phyloP scores from a whole-genome alignment of 2,797 vertebrate species.

The Merluccius polli region DNA sequence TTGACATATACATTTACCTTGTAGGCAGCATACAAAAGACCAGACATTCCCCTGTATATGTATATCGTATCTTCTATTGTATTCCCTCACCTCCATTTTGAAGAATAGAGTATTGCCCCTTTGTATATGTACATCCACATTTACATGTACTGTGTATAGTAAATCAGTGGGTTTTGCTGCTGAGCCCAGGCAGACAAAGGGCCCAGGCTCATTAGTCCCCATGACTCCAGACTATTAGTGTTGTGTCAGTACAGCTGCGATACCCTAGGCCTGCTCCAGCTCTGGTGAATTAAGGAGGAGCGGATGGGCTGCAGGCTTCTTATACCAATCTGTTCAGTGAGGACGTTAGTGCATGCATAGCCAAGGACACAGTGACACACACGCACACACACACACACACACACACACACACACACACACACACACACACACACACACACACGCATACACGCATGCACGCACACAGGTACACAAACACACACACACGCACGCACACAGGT shows the following conservation, averaged over 20 bases:
- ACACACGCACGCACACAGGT: background rate
- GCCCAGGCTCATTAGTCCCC: constrained; percentile 15
- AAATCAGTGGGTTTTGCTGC: no score
- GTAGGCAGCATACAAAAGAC: background rate
- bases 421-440: constrained; percentile 15
- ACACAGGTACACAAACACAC: background rate
- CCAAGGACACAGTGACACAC: constrained; percentile 2
- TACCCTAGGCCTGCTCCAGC: constrained; percentile 32
- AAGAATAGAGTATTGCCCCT: no score
- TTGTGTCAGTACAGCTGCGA: constrained; percentile 16
- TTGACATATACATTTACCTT: background rate
- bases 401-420: constrained; percentile 6
- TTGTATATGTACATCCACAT: no score
- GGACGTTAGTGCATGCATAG: constrained; percentile 9
- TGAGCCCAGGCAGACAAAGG: no score
- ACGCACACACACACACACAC: background rate
- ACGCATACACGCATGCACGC: background rate
- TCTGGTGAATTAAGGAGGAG: constrained; percentile 31
- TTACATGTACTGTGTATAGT: no score
- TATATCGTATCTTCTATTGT: background rate
- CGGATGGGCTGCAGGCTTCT: constrained; percentile 15
- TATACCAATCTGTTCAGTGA: background rate
- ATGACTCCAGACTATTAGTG: constrained; percentile 44
- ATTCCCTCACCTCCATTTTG: background rate
- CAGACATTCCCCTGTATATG: background rate